These are phyloP conservation scores for Phalacrocorax aristotelis DNA, from an alignment of 2,113 vertebrate species.

Conservation along the genomic window DNA sequence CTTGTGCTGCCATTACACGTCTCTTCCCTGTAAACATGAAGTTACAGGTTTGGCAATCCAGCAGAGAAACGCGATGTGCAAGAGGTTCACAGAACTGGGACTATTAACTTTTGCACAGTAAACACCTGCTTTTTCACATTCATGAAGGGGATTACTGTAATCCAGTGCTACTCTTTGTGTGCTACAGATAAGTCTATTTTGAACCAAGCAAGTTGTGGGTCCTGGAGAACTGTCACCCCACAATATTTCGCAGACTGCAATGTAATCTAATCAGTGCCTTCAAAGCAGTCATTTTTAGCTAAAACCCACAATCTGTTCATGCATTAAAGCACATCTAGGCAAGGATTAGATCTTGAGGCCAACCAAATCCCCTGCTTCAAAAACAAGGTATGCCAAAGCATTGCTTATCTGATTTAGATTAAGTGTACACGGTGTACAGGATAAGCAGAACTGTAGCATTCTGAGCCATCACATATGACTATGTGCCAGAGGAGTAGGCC, in stretches of 20 bases:
- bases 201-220: not conserved
- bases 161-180: not conserved
- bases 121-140: not conserved
- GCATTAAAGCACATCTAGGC: not conserved
- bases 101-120: not conserved
- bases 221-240: not conserved
- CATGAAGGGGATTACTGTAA: not conserved
- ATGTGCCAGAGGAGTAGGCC: not conserved
- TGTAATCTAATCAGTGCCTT: not conserved
- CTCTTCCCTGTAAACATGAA: not conserved
- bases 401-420: not conserved
- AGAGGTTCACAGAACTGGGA: not conserved
- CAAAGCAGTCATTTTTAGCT: not conserved
- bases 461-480: not conserved
- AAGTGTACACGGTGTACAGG: not conserved
- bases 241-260: not conserved
- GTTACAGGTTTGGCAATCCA: not conserved
- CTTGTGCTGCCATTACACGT: not conserved
- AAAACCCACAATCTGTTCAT: not conserved
- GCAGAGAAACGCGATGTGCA: not conserved
- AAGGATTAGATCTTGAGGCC: not conserved
- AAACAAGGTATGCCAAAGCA: not conserved
- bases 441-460: not conserved
- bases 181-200: not conserved
- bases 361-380: not conserved